Conservation (phyloP, 1,140 invertebrate species). For the Hypothenemus hampei region DNA sequence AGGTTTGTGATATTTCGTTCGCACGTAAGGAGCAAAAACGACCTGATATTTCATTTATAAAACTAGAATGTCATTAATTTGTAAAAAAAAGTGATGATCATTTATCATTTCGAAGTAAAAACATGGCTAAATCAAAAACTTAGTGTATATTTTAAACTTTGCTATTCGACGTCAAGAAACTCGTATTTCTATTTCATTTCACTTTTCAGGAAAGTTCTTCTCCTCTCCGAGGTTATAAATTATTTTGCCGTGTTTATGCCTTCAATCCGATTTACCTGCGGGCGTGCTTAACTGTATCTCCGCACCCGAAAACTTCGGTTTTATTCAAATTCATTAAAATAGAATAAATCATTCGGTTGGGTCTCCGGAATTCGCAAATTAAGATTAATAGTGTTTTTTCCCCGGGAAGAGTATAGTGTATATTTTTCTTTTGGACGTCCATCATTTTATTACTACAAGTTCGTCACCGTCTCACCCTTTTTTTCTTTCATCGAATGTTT, state of each 20-base stretch:
- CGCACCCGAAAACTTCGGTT: slow-evolving; percentile 18
- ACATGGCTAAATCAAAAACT: no score
- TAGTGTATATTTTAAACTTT: no score
- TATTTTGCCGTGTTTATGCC: slow-evolving; percentile 20
- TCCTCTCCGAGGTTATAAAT: slow-evolving; percentile 17
- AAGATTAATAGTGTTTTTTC: slow-evolving; percentile 25
- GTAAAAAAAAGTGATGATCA: no score
- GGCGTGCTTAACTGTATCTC: slow-evolving; percentile 1
- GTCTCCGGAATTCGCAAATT: slow-evolving; percentile 22
- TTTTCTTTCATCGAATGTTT: no score
- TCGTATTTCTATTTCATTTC: slow-evolving; percentile 17
- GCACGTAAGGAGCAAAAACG: no score
- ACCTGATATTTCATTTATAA: no score
- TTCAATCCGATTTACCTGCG: slow-evolving; percentile 16
- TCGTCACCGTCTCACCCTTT: no score
- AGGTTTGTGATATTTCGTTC: no score
- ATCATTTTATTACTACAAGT: slow-evolving; percentile 22
- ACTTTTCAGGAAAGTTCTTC: no score
- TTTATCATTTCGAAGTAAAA: no score
- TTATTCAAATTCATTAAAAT: slow-evolving; percentile 28
- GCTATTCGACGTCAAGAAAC: no score
- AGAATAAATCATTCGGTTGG: slow-evolving; percentile 23
- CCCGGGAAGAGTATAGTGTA: slow-evolving; percentile 6
- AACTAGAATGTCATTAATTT: no score
- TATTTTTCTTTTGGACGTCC: slow-evolving; percentile 16